phyloP scores from a whole-genome alignment of 1,140 invertebrate genomes.

The Temnothorax curvispinosus region DNA sequence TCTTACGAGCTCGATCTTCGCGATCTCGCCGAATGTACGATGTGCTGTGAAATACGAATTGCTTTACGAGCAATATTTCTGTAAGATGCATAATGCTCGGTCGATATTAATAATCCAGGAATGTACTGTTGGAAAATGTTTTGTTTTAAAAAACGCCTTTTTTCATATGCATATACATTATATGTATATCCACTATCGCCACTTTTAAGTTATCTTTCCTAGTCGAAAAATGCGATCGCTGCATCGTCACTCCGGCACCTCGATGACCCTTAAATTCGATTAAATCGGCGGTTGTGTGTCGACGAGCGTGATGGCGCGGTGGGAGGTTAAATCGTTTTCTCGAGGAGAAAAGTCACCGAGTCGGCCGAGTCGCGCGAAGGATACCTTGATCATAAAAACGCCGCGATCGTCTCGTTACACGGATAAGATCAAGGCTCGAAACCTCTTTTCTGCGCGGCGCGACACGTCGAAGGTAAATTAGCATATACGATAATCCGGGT shows the following conservation, averaged over 20 bases:
- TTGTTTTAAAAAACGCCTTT: not conserved
- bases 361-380: constrained; percentile 39
- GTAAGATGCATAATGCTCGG: not conserved
- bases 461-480: constrained; percentile 59
- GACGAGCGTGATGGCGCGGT: constrained; percentile 8
- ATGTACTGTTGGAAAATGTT: not conserved
- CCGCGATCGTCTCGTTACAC: constrained; percentile 46
- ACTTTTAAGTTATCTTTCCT: constrained; percentile 22
- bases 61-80: not conserved
- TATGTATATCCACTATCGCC: not conserved
- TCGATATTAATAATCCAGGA: not conserved
- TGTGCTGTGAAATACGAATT: constrained; percentile 6
- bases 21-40: not conserved
- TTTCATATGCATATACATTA: not conserved
- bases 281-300: constrained; percentile 20
- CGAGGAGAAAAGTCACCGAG: constrained; percentile 13
- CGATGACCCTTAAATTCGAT: constrained; percentile 39
- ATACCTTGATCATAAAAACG: constrained; percentile 52
- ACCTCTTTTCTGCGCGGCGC: constrained; percentile 19
- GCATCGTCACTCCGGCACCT: not conserved
- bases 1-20: constrained; percentile 8
- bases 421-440: constrained; percentile 38
- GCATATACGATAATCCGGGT: constrained; percentile 63
- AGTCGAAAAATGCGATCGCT: constrained; percentile 21
- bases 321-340: constrained; percentile 47